phyloP scores from a whole-genome alignment of 2,113 vertebrate species.

The Anser brachyrhynchus region DNA sequence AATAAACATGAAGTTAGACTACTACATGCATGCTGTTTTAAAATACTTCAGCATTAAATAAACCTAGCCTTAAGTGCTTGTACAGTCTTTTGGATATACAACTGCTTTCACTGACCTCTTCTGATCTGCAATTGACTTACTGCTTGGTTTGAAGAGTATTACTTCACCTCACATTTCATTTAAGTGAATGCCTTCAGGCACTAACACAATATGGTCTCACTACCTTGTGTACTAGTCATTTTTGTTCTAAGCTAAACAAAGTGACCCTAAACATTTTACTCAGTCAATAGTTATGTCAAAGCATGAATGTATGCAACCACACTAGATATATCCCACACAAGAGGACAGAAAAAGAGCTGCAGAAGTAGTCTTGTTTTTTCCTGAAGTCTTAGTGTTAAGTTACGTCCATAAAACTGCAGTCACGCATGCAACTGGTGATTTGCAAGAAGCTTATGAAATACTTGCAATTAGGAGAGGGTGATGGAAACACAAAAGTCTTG shows the following conservation, averaged over 20 bases:
- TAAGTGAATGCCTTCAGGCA: not conserved
- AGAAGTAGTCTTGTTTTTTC: not conserved
- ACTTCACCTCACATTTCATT: not conserved
- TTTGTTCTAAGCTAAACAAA: not conserved
- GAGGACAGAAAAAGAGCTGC: not conserved
- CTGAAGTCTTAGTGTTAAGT: not conserved
- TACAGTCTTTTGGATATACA: not conserved
- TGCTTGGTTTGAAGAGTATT: not conserved
- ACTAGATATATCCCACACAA: not conserved
- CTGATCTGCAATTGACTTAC: not conserved
- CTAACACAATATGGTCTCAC: not conserved
- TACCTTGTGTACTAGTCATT: not conserved
- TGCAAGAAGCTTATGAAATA: not conserved
- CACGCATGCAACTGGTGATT: not conserved
- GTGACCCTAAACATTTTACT: not conserved
- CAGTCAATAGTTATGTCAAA: not conserved
- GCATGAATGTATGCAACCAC: too few relatives aligned
- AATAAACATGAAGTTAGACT: not conserved
- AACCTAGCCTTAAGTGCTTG: not conserved
- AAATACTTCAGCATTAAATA: not conserved
- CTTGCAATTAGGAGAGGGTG: not conserved
- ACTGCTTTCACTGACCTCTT: not conserved
- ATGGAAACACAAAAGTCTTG: not conserved
- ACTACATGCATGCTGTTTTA: not conserved
- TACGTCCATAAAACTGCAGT: not conserved